Base-by-base conservation (phyloP, 1,140 invertebrate species). In the Diorhabda sublineata region DNA sequence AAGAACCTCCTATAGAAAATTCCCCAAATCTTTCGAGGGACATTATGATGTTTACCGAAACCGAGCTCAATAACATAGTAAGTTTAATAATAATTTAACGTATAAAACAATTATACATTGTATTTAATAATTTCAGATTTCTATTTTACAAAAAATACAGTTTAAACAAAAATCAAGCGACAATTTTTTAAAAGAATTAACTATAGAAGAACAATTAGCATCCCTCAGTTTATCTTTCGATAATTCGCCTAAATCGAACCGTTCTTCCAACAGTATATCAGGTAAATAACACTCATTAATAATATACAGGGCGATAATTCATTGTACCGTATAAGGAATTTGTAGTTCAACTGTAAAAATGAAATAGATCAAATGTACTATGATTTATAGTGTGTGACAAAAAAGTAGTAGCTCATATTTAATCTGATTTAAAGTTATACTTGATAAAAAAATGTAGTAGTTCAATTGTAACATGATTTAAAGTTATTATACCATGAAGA, bases 21-120 rank as follows among this genome's bases (percentile, higher is more conserved):
- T 84, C 90, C 56, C 84, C 87, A 60, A 86, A 87, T 60, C 78
- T 91, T 52, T 83, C 84, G 59, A 83, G 89, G 69, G 84, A 86
- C 7, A 86, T 89, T 44, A 85, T 89, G 42, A 81, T 93, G 3
- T 88, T 92, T 69, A 91, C 89, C 2, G 86, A 90, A 71, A 77
- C 81, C 11, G 90, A 93, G 71, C 80, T 93, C 1, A 83, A 87
- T 58, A 81, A 84, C 66, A 83, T 92, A 73, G 84, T 91, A 72
- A 84, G 82, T 70, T 86, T 26, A 11, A 9, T 26, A 11, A 9
- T 26, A 26, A 26, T 26, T 26, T 26, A 26, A 26, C 26, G 26
- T 26, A 26, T 26, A 26, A 26, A 26, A 26, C 26, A 26, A 26
- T 26, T 26, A 26, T 26, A 26, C 26, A 26, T 26, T 26, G 26